Conservation (phyloP, 2,888 invertebrate species). For the Calameuta idolon region DNA sequence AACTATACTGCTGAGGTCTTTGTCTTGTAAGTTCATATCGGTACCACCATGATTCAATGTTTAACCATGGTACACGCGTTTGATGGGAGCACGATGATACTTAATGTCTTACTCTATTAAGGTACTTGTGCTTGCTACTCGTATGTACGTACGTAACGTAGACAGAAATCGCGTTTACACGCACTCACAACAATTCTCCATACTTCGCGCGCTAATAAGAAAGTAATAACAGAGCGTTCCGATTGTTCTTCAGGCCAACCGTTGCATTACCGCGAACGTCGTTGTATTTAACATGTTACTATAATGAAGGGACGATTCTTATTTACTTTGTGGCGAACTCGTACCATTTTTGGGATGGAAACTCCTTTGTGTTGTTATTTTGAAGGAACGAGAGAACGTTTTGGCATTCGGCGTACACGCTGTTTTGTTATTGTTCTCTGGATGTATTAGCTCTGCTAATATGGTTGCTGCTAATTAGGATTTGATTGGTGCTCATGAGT, state of each 20-base stretch:
- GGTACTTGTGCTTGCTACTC: not conserved
- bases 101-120: not conserved
- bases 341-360: not conserved
- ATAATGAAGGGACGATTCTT: not conserved
- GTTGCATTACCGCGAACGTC: not conserved
- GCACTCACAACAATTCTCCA: not conserved
- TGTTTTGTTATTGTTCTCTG: not conserved
- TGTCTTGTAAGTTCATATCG: conserved; percentile 1
- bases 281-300: not conserved
- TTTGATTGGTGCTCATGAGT: not conserved
- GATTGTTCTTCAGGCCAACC: not conserved
- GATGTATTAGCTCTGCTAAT: not conserved
- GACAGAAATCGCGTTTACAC: not conserved
- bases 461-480: not conserved
- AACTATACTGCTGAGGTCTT: conserved; percentile 1
- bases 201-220: conserved; percentile 6
- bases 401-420: not conserved
- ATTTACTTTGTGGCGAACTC: not conserved
- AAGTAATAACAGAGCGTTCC: conserved; percentile 9
- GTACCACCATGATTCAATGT: not conserved
- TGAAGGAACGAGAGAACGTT: not conserved
- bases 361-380: not conserved
- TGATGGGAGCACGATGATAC: not conserved
- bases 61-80: not conserved
- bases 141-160: not conserved